Evolutionary conservation across 1,140 invertebrate species (phyloP), one percentile per base, ranked within the genome.

Genomic region (Druon quercuslanigerum): DNA sequence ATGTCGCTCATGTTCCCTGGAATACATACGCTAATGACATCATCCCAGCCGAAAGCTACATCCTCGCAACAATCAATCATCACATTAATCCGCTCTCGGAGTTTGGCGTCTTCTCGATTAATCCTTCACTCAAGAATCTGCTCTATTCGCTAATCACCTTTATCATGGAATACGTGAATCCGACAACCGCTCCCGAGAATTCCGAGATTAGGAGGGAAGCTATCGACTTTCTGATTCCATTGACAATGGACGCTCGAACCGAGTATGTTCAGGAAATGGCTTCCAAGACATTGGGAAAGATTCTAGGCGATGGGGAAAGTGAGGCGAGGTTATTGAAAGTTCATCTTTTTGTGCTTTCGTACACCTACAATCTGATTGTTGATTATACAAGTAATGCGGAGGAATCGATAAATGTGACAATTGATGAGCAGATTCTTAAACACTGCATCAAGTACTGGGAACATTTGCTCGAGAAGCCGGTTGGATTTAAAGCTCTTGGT

Each of bases 391-490:
- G 77, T 25, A 89, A 89, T 33, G 80, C 72, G 4, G 86, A 90
- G 46, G 87, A 91, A 19, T 56, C 82, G 0, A 85, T 90, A 82
- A 93, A 91, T 75, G 88, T 92, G 25, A 87, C 88, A 33, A 92
- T 96, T 6, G 93, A 95, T 86, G 95, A 95, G 80, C 93, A 93
- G 72, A 94, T 96, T 52, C 88, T 95, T 8, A 93, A 94, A 78
- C 94, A 95, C 76, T 96, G 94, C 84, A 87, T 96, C 11, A 93
- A 95, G 79, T 97, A 97, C 84, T 96, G 97, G 94, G 96, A 97
- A 89, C 94, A 94, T 79, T 93, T 97, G 71, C 85, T 98, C 12
- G 96, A 98, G 46, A 95, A 95, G 79, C 92, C 94, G 14, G 92
- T 95, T 0, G 97, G 97, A 0, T 93, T 96, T 60, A 93, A 94